Conservation (phyloP, 2,888 invertebrate species). For the Synanthedon andrenaeformis region DNA sequence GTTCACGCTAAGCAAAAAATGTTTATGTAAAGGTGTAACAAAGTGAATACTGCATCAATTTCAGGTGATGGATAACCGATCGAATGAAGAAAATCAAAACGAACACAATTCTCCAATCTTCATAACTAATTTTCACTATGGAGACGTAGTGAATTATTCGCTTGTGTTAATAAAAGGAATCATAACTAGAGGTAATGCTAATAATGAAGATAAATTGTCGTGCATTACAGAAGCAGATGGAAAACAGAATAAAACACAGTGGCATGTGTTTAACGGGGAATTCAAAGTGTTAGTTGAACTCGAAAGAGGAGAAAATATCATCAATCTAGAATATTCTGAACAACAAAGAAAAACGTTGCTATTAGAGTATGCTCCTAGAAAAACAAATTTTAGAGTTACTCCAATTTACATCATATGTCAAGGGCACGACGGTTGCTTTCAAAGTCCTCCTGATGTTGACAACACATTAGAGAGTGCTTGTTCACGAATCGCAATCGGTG, state of each 20-base stretch:
- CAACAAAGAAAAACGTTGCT: conserved; percentile 51
- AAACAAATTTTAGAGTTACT: conserved; percentile 74
- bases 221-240: conserved; percentile 52
- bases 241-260: conserved; percentile 53
- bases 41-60: conserved; percentile 16
- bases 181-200: conserved; percentile 56
- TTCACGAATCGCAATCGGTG: conserved; percentile 79
- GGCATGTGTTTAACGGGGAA: conserved; percentile 75
- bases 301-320: conserved; percentile 72
- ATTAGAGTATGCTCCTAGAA: conserved; percentile 70
- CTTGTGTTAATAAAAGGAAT: conserved; percentile 73
- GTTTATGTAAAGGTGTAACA: neutral
- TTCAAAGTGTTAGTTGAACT: conserved; percentile 79
- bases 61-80: conserved; percentile 67
- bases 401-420: conserved; percentile 88
- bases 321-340: conserved; percentile 70
- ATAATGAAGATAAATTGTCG: conserved; percentile 46
- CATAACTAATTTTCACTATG: conserved; percentile 73
- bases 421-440: conserved; percentile 83
- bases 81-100: conserved; percentile 49
- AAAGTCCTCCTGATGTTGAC: conserved; percentile 73
- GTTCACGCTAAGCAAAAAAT: conserved; percentile 1
- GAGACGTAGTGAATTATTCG: conserved; percentile 72
- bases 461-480: conserved; percentile 80
- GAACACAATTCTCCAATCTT: conserved; percentile 56